Conservation (phyloP, 2,113 vertebrate genomes). For the Macaca nemestrina region DNA sequence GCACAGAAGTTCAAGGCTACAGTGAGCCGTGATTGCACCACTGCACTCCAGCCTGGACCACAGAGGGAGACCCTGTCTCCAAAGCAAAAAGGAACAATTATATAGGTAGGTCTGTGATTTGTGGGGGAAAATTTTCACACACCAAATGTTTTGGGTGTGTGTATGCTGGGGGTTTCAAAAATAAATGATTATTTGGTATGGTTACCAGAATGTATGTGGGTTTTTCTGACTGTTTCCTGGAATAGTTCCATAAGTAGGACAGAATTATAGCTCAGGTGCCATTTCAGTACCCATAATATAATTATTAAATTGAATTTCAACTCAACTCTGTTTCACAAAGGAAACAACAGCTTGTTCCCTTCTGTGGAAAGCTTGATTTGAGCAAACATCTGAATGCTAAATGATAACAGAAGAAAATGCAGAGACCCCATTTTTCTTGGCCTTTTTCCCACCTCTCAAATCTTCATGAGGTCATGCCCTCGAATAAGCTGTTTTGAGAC, state of each 20-base stretch:
- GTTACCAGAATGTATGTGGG: constrained; percentile 41
- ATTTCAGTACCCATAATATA: constrained; percentile 19
- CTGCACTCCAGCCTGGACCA: background rate
- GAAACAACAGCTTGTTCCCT: background rate
- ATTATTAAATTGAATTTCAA: constrained; percentile 54
- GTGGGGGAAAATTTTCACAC: background rate
- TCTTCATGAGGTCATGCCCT: background rate
- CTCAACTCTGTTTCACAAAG: constrained; percentile 28
- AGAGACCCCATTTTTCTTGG: background rate
- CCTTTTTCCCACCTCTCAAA: background rate
- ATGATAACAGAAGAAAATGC: background rate
- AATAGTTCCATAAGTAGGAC: constrained; percentile 61
- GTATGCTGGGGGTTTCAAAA: background rate
- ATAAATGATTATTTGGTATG: constrained; percentile 25
- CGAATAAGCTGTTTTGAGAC: background rate
- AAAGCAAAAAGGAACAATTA: background rate
- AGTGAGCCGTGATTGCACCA: background rate
- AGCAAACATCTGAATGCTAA: background rate
- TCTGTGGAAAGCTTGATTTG: constrained; percentile 33
- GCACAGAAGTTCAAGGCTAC: background rate
- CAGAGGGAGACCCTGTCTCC: background rate
- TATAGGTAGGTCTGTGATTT: background rate
- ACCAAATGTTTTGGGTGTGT: background rate
- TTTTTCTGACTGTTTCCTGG: constrained; percentile 51
- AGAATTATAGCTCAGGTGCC: constrained; percentile 47